Conservation (phyloP, 2,888 invertebrate species). For the Drosophila recens region DNA sequence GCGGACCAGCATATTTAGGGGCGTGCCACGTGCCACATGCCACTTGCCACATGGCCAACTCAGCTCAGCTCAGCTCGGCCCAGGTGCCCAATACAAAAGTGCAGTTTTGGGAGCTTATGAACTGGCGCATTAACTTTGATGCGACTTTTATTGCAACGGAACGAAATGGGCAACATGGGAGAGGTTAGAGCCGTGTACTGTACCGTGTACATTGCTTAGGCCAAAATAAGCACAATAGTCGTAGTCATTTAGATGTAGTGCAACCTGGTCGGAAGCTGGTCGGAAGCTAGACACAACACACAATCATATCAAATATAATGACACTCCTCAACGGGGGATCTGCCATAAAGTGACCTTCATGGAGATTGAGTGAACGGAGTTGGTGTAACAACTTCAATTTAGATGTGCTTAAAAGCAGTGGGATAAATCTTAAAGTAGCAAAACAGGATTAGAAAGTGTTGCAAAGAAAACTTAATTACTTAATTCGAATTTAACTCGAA, state of each 20-base stretch:
- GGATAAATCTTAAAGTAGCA: neutral
- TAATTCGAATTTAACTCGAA: too few relatives aligned
- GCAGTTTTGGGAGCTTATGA: constrained; percentile 70
- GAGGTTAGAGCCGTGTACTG: constrained; percentile 10
- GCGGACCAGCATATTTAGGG: constrained; percentile 24
- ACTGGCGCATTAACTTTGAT: constrained; percentile 70
- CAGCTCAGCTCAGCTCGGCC: constrained; percentile 8
- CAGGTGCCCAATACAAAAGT: constrained; percentile 66
- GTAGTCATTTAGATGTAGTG: constrained; percentile 1
- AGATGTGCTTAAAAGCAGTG: neutral
- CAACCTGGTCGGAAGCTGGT: constrained; percentile 14
- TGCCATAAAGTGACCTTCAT: constrained; percentile 12
- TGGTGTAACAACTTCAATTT: constrained; percentile 1
- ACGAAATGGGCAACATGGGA: constrained; percentile 41
- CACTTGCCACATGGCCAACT: constrained; percentile 23
- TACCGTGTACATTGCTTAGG: constrained; percentile 5
- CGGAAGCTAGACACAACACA: constrained; percentile 1
- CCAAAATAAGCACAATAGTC: constrained; percentile 3
- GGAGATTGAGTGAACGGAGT: neutral
- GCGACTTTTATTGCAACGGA: constrained; percentile 60
- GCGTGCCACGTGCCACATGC: constrained; percentile 41
- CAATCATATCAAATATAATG: constrained; percentile 28
- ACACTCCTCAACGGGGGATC: constrained; percentile 5
- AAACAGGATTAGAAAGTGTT: neutral
- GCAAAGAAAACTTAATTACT: neutral